Evolutionary conservation across 2,888 invertebrate species (phyloP), one percentile per base, ranked within the genome.

Genomic region (Dryomyza anilis): DNA sequence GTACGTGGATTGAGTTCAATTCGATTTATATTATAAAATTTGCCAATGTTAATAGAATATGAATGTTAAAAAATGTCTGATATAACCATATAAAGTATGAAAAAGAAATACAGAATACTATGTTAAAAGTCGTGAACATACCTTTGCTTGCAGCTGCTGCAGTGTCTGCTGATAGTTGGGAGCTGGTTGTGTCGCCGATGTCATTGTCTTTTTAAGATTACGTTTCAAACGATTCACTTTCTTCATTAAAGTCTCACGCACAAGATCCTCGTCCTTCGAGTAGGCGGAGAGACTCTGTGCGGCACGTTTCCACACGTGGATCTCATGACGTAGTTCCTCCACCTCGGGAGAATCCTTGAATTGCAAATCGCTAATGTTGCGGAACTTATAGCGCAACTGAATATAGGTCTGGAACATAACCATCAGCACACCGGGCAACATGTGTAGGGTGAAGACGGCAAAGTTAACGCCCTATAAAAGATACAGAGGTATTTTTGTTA

Each of bases 201-300:
- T 82, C 45, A 88, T 81, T 68, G 88, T 87, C 67, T 85, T 85
- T 69, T 88, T 87, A 0, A 93, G 81, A 64, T 87, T 86, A 0
- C 85, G 84, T 59, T 89, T 85, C 63, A 95, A 84, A 39, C 89
- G 87, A 63, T 86, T 86, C 0, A 92, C 91, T 84, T 93, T 93
- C 77, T 90, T 91, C 78, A 89, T 85, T 2, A 96, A 84, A 1
- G 93, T 89, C 66, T 89, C 88, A 66, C 92, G 87, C 10, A 96
- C 94, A 5, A 91, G 83, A 70, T 91, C 92, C 77, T 96, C 96
- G 70, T 95, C 94, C 76, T 91, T 88, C 14, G 94, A 93, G 76
- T 94, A 94, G 1, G 91, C 91, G 0, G 94, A 91, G 1, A 95
- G 82, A 1, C 93, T 93, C 0, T 89, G 89, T 0, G 89, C 94